Base-by-base conservation (phyloP, 2,888 invertebrate genomes). In the Sericinus montela region DNA sequence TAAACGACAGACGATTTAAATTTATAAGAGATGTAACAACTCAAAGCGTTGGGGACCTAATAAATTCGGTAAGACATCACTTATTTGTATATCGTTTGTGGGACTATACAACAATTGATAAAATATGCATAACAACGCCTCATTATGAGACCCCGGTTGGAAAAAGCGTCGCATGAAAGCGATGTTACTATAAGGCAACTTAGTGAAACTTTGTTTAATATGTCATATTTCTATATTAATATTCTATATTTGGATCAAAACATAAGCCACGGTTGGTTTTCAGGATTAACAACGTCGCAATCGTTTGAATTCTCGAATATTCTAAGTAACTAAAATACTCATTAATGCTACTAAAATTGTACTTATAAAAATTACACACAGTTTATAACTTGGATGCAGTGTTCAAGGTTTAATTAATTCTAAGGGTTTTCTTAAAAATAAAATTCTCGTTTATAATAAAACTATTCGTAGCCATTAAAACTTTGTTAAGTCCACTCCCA, bases 11-110 rank as follows among this genome's bases (percentile, higher is more conserved):
- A 47, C 46, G 56, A 60, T 63, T 62, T 63, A 59, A 69, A 69
- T 67, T 59, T 62, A 61, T 62, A 66, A 72, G 63, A 58, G 54
- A 63, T 10, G 10, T 6, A 11, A 32, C 58, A 41, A 51, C 48
- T 58, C 62, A 63, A 71, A 74, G 65, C 59, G 60, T 57, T 59
- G 58, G 62, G 65, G 58, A 67, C 66, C 63, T 74, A 72, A 72
- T 76, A 77, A 76, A 68, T 61, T 63, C 64, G 57, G 62, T 54
- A 56, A 56, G 55, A 45, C 51, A 53, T 63, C 63, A 67, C 60
- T 60, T 82, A 80, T 86, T 84, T 85, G 80, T 77, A 75, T 65
- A 73, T 82, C 75, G 73, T 86, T 85, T 83, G 73, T 53, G 63
- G 53, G 37, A 48, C 56, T 55, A 52, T 51, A 57, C 66, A 69